These are phyloP conservation scores for Porites cylindrica DNA, from an alignment of 92 coral and sea anemone genomes.

Conservation along the genomic window DNA sequence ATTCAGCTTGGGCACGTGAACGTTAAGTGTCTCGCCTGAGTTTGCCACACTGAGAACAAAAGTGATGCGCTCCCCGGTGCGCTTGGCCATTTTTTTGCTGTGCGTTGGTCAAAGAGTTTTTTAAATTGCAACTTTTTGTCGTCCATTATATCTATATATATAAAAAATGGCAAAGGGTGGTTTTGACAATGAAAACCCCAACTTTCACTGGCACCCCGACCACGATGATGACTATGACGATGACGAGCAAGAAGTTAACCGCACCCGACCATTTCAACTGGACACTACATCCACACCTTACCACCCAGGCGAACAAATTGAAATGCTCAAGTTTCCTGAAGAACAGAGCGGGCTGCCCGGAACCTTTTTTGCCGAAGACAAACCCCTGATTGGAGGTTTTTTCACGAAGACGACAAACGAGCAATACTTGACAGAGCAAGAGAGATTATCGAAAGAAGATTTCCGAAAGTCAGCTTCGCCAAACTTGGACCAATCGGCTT, in stretches of 20 bases:
- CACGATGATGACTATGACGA: not conserved
- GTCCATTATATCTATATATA: not conserved
- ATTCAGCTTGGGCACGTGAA: constrained; percentile 32
- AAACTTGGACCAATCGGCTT: no score
- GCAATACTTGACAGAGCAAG: not conserved
- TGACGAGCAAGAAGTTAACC: not conserved
- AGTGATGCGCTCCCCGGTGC: constrained; percentile 1
- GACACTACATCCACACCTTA: not conserved
- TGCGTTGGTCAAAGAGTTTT: no score
- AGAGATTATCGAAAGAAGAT: not conserved
- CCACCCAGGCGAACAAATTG: not conserved
- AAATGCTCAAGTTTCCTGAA: not conserved
- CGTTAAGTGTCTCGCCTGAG: not conserved
- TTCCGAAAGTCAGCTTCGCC: not conserved
- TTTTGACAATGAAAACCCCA: not conserved
- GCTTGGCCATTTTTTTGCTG: not conserved
- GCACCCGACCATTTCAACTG: not conserved
- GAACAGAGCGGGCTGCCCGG: constrained; percentile 6
- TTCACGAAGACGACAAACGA: not conserved
- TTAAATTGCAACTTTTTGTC: no score
- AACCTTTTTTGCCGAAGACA: not conserved
- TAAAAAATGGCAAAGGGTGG: not conserved
- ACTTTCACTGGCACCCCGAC: not conserved
- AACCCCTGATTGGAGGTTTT: not conserved
- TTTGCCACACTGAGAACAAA: constrained; percentile 23